Evolutionary conservation across 1,140 invertebrate species (phyloP).

Genomic region (Euura saliciscinereae): DNA sequence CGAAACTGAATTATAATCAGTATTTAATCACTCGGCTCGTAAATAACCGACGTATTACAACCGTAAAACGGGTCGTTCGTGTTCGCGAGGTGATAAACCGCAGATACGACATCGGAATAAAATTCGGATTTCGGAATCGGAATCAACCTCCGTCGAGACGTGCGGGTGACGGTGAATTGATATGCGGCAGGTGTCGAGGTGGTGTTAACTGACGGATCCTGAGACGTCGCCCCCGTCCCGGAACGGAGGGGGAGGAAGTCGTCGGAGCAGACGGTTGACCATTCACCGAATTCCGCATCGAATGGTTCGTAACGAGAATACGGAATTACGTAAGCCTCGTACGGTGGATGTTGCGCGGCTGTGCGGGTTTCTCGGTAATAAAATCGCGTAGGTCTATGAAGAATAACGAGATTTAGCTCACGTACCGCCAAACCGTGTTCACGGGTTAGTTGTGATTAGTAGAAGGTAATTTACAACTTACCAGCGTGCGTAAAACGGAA

Average conservation of each 20-base stretch:
- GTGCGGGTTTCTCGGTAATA: too few relatives aligned
- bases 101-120: too few relatives aligned
- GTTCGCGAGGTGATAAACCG: too few relatives aligned
- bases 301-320: slow-evolving; percentile 49
- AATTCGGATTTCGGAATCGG: too few relatives aligned
- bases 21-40: not conserved
- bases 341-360: not conserved
- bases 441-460: not conserved
- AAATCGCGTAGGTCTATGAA: not conserved
- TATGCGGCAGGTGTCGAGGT: not conserved
- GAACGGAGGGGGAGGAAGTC: not conserved
- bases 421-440: not conserved
- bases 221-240: not conserved
- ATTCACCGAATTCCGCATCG: slow-evolving; percentile 54
- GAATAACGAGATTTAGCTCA: not conserved
- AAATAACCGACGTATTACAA: not conserved
- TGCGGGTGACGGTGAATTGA: not conserved
- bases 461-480: not conserved
- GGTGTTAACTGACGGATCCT: not conserved
- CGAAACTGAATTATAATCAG: not conserved
- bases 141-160: not conserved
- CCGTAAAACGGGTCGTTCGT: too few relatives aligned
- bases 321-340: slow-evolving; percentile 46
- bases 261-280: slow-evolving; percentile 25
- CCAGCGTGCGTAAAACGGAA: not conserved